Evolutionary conservation across 2,113 vertebrate species (phyloP), one percentile per base, ranked within the genome.

Genomic region (Symphodus melops): DNA sequence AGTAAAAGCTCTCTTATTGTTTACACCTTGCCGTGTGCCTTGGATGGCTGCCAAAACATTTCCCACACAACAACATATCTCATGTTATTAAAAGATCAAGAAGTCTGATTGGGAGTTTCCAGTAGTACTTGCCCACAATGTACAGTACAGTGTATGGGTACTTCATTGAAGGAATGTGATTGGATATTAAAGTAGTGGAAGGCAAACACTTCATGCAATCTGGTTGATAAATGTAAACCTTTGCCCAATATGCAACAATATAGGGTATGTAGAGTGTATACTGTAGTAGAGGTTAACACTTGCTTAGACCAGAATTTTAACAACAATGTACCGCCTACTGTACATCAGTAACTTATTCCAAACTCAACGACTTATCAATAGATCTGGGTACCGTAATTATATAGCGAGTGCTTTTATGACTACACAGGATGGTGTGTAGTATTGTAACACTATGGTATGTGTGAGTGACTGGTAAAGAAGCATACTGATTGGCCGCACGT

Each of bases 81-180:
- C 1, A 13, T 19, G 8, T 36, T 3, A 56, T 28, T 39, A 5
- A 62, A 19, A 60, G 13, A 48, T 16, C 3, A 5, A 16, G 14
- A 19, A 48, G 9, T 48, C 13, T 36, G 7, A 42, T 17, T 4
- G 20, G 20, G 5, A 5, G 13, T 63, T 25, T 1, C 54, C 4
- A 54, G 8, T 3, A 0, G 0, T 25, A 1, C 25, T 11, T 7
- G 16, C 1, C 14, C 12, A 48, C 28, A 52, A 16, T n/a, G n/a
- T 2, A 12, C 13, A 60, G 33, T 4, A 19, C 6, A 51, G 12
- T 44, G 1, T 39, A 1, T 19, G 8, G 52, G 1, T n/a, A 25
- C 4, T 25, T 13, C 3, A 14, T 14, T 3, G 6, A n/a, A 0
- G 19, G 14, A 48, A 48, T 4, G 17, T 48, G 11, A 17, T 23